Conservation (phyloP, 2,797 vertebrate genomes). For the Ptychobarbus kaznakovi region DNA sequence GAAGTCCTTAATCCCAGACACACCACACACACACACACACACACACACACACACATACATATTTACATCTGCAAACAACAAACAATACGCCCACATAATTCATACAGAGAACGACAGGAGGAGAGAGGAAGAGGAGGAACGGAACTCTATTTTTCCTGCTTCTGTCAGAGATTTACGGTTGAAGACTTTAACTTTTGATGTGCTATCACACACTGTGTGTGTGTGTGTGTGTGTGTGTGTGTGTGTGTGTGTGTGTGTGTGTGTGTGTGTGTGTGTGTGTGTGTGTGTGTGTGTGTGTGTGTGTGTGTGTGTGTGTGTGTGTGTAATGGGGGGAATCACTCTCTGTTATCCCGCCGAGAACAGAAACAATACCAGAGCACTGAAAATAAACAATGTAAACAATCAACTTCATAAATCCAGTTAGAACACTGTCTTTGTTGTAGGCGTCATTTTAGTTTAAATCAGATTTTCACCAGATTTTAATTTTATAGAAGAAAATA, state of each 20-base stretch:
- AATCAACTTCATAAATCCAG: conserved; percentile 50
- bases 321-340: conserved; percentile 42
- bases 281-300: conserved; percentile 47
- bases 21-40: conserved; percentile 63
- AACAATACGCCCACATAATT: conserved; percentile 57
- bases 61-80: conserved; percentile 55
- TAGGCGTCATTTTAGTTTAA: neutral
- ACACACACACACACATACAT: conserved; percentile 64
- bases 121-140: conserved; percentile 44
- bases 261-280: conserved; percentile 46
- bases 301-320: conserved; percentile 46
- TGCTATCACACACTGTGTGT: conserved; percentile 41
- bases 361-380: conserved; percentile 40
- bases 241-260: too few species aligned
- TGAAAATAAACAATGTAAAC: conserved; percentile 45
- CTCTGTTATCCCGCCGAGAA: conserved; percentile 45
- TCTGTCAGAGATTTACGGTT: conserved; percentile 57
- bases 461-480: neutral
- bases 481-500: neutral
- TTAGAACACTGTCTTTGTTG: neutral
- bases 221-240: conserved; percentile 15
- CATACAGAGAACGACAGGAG: conserved; percentile 45
- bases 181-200: conserved; percentile 56
- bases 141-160: conserved; percentile 52
- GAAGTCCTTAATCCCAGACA: conserved; percentile 62